Conservation (phyloP, 2,888 invertebrate species). For the Heliconius ismenius region DNA sequence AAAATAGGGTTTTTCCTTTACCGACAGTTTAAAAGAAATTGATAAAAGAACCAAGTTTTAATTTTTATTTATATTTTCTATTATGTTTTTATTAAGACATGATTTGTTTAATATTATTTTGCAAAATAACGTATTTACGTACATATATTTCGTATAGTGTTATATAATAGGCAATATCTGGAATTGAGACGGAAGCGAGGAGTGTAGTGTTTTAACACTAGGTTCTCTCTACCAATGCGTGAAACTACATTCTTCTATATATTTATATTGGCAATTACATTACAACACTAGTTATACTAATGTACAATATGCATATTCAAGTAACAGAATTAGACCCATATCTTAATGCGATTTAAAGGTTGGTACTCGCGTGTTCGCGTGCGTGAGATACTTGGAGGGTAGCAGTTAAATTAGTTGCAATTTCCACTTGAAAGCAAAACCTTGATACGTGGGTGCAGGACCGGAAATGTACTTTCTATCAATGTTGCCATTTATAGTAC, state of each 20-base stretch:
- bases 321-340: conserved; percentile 52
- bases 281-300: background rate
- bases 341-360: conserved; percentile 57
- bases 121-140: background rate
- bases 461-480: conserved; percentile 63
- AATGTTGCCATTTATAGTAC: conserved; percentile 28
- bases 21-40: conserved; percentile 65
- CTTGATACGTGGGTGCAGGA: conserved; percentile 62
- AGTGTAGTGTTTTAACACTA: too few relatives aligned
- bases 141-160: too few relatives aligned
- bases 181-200: too few relatives aligned
- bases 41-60: conserved; percentile 71
- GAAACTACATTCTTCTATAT: background rate
- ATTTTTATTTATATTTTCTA: conserved; percentile 59
- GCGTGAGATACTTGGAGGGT: conserved; percentile 70
- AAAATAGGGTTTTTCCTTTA: conserved; percentile 70
- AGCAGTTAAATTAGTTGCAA: conserved; percentile 80
- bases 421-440: conserved; percentile 72
- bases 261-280: background rate
- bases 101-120: background rate
- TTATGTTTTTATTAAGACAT: conserved; percentile 19
- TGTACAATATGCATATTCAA: background rate
- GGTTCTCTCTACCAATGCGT: too few relatives aligned
- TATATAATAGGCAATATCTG: too few relatives aligned
- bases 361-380: conserved; percentile 75